A percentile compares a stretch with the other conserved stretches of the same genome.
Conservation (phyloP, 2,797 vertebrate species). For the Tenualosa thibaudeaui region DNA sequence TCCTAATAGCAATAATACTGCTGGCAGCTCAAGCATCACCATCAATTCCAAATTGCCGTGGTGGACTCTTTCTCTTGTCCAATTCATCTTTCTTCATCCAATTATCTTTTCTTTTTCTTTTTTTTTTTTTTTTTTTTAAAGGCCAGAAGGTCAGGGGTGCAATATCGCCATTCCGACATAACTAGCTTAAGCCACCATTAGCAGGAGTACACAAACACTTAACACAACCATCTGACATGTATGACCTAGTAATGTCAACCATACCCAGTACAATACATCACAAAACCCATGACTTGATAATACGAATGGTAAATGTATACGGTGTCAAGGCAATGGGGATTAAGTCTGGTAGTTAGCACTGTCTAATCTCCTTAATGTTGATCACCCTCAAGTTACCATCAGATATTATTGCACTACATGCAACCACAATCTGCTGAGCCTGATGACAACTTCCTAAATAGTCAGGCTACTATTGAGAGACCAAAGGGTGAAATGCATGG, state of each 20-base stretch:
- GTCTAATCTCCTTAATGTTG: not conserved
- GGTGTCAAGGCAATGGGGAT: not conserved
- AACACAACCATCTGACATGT: not conserved
- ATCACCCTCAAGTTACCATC: not conserved
- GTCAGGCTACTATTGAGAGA: not conserved
- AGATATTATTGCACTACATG: not conserved
- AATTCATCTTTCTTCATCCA: slow-evolving; percentile 22
- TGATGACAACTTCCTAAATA: not conserved
- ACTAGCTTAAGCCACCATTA: slow-evolving; percentile 15
- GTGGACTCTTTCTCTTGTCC: not conserved
- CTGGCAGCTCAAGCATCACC: slow-evolving; percentile 1
- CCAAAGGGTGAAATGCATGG: not conserved
- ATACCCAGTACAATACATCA: not conserved
- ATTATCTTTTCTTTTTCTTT: not conserved
- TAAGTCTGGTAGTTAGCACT: not conserved
- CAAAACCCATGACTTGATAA: not conserved
- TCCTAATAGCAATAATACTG: not conserved
- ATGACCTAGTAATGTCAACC: not conserved
- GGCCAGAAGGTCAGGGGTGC: slow-evolving; percentile 2
- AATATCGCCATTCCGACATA: not conserved
- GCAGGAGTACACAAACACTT: slow-evolving; percentile 15
- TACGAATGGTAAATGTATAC: not conserved
- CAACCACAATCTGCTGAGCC: not conserved
- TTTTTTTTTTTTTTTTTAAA: not conserved
- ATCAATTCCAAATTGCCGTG: slow-evolving; percentile 1